Base-by-base conservation (phyloP, 1,140 invertebrate species). In the Temnothorax nylanderi region DNA sequence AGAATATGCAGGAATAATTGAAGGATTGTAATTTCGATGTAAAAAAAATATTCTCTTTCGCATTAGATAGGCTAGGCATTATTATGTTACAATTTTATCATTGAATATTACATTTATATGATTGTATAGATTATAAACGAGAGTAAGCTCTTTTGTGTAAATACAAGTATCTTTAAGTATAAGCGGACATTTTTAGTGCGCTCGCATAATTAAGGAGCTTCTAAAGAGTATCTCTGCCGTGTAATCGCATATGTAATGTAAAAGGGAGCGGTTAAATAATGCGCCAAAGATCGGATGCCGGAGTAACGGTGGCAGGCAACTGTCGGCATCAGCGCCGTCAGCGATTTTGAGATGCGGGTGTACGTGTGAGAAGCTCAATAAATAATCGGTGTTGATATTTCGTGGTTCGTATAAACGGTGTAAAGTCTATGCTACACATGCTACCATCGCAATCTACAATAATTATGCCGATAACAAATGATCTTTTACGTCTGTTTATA, bases 1-100 rank as follows among this genome's bases (percentile, higher is more conserved):
- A 75, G 37, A 85, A 82, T 80, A 74, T 88, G 56, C 80, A 77
- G 92, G 71, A 58, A 71, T 69, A 78, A 87, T 85, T 85, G 60
- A 88, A 85, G 85, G 82, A 92, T 90, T 95, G 94, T 95, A 95
- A 95, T 95, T 95, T 95, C 92, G 92, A 94, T 95, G 95, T 95
- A 95, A 58, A 74, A 58, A 74, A 94, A 93, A 95, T 95, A 95
- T 94, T 95, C 92, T 92, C 92, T 94, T 95, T 93, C 92, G 94
- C 91, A 88, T 82, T 94, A 94, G 91, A 74, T 95, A 94, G 93
- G 89, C 87, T 95, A 95, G 93, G 91, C 88, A 94, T 94, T 94
- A 94, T 93, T 94, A 94, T 90, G 93, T 95, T 95, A 94, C 90
- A 94, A 94, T 94, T 95, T 95, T 94, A 95, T 94, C 93, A 95